These are phyloP conservation scores for Mirounga angustirostris DNA, from an alignment of 2,113 vertebrate species.

Conservation along the genomic window DNA sequence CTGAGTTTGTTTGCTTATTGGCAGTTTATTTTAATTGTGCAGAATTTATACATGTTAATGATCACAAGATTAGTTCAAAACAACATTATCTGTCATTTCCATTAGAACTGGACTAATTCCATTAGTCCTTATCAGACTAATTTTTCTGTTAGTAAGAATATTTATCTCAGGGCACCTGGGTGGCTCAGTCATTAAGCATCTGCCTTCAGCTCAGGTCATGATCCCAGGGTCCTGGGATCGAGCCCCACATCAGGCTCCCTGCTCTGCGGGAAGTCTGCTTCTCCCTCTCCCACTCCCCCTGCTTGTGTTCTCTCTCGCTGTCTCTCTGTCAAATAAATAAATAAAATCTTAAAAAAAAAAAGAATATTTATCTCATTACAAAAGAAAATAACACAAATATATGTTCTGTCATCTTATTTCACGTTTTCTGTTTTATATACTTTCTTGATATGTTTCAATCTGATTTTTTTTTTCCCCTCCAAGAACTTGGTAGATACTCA, in stretches of 20 bases:
- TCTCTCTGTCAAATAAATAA: too few species aligned
- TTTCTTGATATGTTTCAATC: neutral
- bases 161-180: neutral
- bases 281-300: too few species aligned
- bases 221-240: too few species aligned
- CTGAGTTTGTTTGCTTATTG: neutral
- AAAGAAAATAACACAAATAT: constrained; percentile 43
- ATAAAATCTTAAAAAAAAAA: neutral
- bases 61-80: neutral
- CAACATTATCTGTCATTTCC: neutral
- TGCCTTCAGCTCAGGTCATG: too few species aligned
- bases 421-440: neutral
- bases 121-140: neutral
- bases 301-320: too few species aligned
- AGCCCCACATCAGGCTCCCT: too few species aligned
- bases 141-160: constrained; percentile 55
- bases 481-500: neutral
- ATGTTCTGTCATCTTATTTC: constrained; percentile 3
- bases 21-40: constrained; percentile 4
- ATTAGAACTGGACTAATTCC: neutral
- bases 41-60: constrained; percentile 10
- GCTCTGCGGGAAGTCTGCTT: too few species aligned
- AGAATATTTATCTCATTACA: neutral
- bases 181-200: too few species aligned
- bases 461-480: neutral